Evolutionary conservation across 2,888 invertebrate species (phyloP).

Genomic region (Brachylomia viminalis): DNA sequence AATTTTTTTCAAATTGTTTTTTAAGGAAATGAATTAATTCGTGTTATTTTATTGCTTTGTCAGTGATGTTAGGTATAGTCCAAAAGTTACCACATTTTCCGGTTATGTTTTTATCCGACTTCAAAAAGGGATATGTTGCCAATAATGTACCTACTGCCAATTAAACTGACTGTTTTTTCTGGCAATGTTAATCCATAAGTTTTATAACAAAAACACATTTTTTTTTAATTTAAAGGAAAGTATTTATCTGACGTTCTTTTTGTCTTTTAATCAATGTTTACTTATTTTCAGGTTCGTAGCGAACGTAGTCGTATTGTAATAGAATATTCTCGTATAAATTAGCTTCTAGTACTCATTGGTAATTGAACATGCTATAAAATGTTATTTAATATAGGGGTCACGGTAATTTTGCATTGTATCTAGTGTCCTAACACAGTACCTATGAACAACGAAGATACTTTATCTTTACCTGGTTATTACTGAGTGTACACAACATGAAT

Average conservation of each 20-base stretch:
- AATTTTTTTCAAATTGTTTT: not conserved
- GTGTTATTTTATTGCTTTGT: not conserved
- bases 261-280: not conserved
- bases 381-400: conserved; percentile 44
- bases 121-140: not conserved
- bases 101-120: not conserved
- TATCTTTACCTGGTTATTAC: not conserved
- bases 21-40: not conserved
- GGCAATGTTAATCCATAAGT: not conserved
- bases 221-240: not conserved
- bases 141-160: too few relatives aligned
- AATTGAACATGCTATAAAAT: conserved; percentile 7
- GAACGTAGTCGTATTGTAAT: not conserved
- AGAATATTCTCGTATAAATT: conserved; percentile 7
- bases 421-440: conserved; percentile 11
- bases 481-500: too few relatives aligned
- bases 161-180: not conserved
- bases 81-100: not conserved
- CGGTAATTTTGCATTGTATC: conserved; percentile 30
- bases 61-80: too few relatives aligned
- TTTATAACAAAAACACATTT: not conserved
- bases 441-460: not conserved
- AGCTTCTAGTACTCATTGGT: not conserved
- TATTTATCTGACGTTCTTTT: not conserved
- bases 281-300: not conserved